These are phyloP conservation scores for Alviniconcha marisindica DNA, from an alignment of 1,140 invertebrate species.

Conservation along the genomic window DNA sequence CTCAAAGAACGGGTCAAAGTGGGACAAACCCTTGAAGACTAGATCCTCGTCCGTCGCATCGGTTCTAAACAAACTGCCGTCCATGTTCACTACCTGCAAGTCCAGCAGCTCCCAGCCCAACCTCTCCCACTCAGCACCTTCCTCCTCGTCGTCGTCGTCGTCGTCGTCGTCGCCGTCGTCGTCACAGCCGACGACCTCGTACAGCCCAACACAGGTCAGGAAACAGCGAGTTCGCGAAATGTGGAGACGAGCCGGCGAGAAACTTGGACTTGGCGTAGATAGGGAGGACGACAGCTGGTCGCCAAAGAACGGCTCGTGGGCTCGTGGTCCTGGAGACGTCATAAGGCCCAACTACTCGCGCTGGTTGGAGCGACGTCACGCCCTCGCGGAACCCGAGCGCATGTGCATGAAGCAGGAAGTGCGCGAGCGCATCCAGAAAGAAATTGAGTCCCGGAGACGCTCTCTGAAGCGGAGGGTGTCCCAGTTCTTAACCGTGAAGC, in stretches of 20 bases:
- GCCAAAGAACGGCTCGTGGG: too few species aligned
- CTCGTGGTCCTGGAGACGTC: background rate
- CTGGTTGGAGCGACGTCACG: conserved; percentile 32
- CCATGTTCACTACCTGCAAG: background rate
- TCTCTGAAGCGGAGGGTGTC: conserved; percentile 42
- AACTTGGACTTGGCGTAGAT: background rate
- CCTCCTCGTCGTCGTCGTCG: background rate
- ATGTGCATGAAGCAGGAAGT: conserved; percentile 48
- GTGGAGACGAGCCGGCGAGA: background rate
- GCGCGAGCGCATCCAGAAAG: conserved; percentile 42
- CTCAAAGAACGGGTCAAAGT: background rate
- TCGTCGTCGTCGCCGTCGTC: background rate
- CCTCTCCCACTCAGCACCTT: too few species aligned
- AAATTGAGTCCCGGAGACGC: conserved; percentile 38
- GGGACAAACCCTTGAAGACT: background rate
- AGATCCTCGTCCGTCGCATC: background rate
- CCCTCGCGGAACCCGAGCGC: conserved; percentile 45
- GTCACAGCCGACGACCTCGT: background rate
- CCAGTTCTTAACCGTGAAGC: conserved; percentile 37
- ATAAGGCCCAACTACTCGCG: conserved; percentile 33
- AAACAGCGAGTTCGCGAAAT: background rate
- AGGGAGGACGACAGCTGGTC: background rate
- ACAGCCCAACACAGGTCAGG: background rate
- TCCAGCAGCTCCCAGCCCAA: background rate
- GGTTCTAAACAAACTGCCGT: background rate